Evolutionary conservation across 2,888 invertebrate species (phyloP), one percentile per base, ranked within the genome.

Genomic region (Lepas anatifera): DNA sequence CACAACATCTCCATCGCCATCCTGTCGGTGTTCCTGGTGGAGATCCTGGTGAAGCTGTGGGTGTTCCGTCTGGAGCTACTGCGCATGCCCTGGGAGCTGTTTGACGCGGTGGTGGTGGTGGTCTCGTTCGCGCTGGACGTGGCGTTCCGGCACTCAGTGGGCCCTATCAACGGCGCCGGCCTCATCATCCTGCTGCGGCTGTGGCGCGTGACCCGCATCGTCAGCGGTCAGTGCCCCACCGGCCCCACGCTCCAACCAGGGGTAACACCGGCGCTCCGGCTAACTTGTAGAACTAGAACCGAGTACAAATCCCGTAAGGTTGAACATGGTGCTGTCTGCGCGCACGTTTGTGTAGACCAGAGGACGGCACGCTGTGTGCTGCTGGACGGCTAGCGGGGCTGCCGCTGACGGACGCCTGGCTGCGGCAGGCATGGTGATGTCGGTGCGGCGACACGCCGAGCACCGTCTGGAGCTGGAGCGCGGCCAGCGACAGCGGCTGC

Each of bases 131-230:
- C 77, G 6, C 76, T 81, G 63, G 80, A 81, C 73, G 75, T 81
- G 67, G 75, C 79, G 18, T 80, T 79, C 74, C 72, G 77, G 22
- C 74, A 78, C 70, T 50, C 67, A 4, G 71, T 76, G n/a, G 76
- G 77, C 27, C 78, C 79, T 16, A 74, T 77, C 0, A 76, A 77
- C 58, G 80, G 80, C 39, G 72, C 77, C 35, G 80, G 80, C 10
- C 76, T 81, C 22, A 74, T 81, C 48, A 78, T 81, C 70, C 75
- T 80, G 11, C 76, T 81, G 8, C 74, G 81, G 70, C 73, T 81
- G 68, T 81, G 81, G 81, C 74, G 81, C 70, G 77, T 81, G 8
- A 78, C 79, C 22, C 75, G 81, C 64, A 80, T 81, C 68, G 73
- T 81, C 10, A 81, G 81, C 76, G 80, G 81, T 81, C 75, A 74